A percentile compares a stretch with the other conserved stretches of the same genome.
Conservation (phyloP, 2,888 invertebrate species). For the Lottia gigantea region DNA sequence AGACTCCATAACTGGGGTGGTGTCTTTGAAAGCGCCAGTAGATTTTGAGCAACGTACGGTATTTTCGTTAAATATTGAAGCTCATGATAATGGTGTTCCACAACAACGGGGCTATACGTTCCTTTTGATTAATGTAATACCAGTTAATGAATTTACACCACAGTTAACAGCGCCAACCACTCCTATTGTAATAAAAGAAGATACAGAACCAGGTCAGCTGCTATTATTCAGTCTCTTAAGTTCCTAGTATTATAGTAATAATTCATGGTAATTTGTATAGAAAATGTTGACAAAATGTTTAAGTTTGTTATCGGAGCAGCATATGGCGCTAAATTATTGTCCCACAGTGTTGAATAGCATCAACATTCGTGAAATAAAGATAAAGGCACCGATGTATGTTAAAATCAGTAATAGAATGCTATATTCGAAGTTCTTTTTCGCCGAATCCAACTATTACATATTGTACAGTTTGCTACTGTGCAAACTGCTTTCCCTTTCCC, state of each 20-base stretch:
- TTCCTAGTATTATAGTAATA: too few relatives aligned
- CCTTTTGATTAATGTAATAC: conserved; percentile 33
- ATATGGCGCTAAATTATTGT: too few relatives aligned
- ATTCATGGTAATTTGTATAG: neutral
- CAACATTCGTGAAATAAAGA: too few relatives aligned
- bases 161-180: conserved; percentile 25
- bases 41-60: conserved; percentile 34
- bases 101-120: conserved; percentile 34
- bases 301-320: too few relatives aligned
- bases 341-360: too few relatives aligned
- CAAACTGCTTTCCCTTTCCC: too few relatives aligned
- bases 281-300: too few relatives aligned
- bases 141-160: conserved; percentile 43
- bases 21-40: conserved; percentile 30
- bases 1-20: conserved; percentile 23
- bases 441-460: too few relatives aligned
- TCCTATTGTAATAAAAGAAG: conserved; percentile 31
- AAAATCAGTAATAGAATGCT: too few relatives aligned
- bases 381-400: too few relatives aligned
- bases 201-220: conserved; percentile 30
- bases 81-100: conserved; percentile 38
- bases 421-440: too few relatives aligned
- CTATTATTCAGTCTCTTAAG: neutral
- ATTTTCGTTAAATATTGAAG: conserved; percentile 38
- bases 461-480: too few relatives aligned